Evolutionary conservation across 2,113 vertebrate genomes (phyloP).

Genomic region (Erythrolamprus reginae): DNA sequence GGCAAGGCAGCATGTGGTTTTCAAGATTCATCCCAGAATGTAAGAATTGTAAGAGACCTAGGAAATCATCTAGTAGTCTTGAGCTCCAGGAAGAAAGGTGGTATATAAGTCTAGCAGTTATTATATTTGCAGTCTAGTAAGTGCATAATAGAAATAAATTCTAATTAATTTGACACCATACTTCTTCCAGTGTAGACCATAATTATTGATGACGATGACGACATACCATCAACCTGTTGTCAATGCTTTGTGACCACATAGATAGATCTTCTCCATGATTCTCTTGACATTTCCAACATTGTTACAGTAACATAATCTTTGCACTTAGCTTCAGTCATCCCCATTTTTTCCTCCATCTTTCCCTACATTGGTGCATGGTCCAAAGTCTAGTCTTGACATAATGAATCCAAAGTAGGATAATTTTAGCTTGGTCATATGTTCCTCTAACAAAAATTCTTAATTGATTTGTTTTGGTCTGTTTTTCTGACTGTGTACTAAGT

Average conservation of each 20-base stretch:
- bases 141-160: not conserved
- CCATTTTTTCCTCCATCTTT: not conserved
- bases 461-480: not conserved
- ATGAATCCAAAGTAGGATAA: not conserved
- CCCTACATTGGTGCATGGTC: not conserved
- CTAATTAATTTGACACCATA: not conserved
- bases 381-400: not conserved
- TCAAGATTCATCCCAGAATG: not conserved
- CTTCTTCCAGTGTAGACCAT: not conserved
- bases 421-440: not conserved
- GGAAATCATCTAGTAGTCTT: not conserved
- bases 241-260: not conserved
- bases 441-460: not conserved
- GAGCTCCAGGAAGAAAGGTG: not conserved
- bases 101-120: not conserved
- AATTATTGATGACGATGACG: not conserved
- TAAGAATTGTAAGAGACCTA: not conserved
- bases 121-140: not conserved
- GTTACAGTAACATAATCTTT: not conserved
- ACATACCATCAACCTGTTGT: not conserved
- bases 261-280: not conserved
- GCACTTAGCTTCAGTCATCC: not conserved
- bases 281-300: not conserved
- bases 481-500: not conserved
- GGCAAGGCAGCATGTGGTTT: not conserved